These are phyloP conservation scores for Petrocephalus zakoni DNA, from an alignment of 2,113 vertebrate genomes.

Conservation along the genomic window DNA sequence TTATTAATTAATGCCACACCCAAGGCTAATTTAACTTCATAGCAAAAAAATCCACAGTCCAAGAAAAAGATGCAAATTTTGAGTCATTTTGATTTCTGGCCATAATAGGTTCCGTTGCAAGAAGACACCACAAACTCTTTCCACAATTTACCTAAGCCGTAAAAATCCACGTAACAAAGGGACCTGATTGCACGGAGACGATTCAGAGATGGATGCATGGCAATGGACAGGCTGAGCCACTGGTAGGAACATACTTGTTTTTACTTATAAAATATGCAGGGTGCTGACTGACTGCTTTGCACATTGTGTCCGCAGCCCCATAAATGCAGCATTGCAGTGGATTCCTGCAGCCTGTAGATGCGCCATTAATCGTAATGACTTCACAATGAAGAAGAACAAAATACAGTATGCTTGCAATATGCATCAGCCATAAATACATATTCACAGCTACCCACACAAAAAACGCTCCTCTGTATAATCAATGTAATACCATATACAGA, in stretches of 20 bases:
- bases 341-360: conserved; percentile 44
- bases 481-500: neutral
- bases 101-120: conserved; percentile 43
- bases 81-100: conserved; percentile 35
- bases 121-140: conserved; percentile 38
- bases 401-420: neutral
- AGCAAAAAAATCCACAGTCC: conserved; percentile 57
- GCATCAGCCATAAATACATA: neutral
- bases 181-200: conserved; percentile 46
- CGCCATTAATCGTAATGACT: conserved; percentile 40
- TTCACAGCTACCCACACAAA: neutral
- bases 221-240: neutral
- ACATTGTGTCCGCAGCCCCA: conserved; percentile 45
- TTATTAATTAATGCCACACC: conserved; percentile 38
- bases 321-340: conserved; percentile 26
- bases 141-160: conserved; percentile 57
- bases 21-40: conserved; percentile 55
- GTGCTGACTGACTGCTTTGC: conserved; percentile 35
- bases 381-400: conserved; percentile 27
- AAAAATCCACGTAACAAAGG: conserved; percentile 54
- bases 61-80: conserved; percentile 34
- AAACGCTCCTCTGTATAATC: neutral
- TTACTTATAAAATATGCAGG: conserved; percentile 8
- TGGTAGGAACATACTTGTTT: neutral
- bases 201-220: conserved; percentile 38